These are phyloP conservation scores for Cossypha niveicapilla DNA, from an alignment of 2,797 vertebrate genomes.

Conservation along the genomic window DNA sequence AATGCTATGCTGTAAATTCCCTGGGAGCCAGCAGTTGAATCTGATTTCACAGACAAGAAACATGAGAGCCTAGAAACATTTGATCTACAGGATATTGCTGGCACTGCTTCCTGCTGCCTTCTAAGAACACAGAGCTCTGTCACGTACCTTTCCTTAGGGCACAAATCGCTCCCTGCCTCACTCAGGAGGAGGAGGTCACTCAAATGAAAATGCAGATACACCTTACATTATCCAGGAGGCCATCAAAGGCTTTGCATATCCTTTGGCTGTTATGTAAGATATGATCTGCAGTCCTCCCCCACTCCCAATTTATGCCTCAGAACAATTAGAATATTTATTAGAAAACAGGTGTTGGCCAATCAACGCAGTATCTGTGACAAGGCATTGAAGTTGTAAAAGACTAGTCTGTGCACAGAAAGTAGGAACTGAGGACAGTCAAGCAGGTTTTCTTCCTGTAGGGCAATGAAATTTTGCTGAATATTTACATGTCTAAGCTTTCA, in stretches of 20 bases:
- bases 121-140: neutral
- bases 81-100: neutral
- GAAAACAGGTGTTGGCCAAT: neutral
- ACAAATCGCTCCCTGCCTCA: neutral
- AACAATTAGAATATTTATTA: neutral
- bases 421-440: neutral
- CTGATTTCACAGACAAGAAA: slow-evolving; percentile 36
- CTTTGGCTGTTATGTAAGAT: neutral
- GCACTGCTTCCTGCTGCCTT: neutral
- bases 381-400: neutral
- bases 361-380: neutral
- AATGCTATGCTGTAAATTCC: accelerated
- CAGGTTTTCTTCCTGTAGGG: neutral
- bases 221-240: neutral
- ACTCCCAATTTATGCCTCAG: neutral
- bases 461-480: neutral
- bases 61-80: neutral
- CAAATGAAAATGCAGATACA: neutral
- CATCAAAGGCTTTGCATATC: neutral
- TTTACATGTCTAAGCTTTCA: neutral
- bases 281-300: neutral
- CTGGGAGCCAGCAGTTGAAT: neutral
- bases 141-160: neutral
- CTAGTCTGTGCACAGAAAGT: neutral
- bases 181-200: neutral